Conservation (phyloP, 2,113 vertebrate species). For the Thamnaconus septentrionalis region DNA sequence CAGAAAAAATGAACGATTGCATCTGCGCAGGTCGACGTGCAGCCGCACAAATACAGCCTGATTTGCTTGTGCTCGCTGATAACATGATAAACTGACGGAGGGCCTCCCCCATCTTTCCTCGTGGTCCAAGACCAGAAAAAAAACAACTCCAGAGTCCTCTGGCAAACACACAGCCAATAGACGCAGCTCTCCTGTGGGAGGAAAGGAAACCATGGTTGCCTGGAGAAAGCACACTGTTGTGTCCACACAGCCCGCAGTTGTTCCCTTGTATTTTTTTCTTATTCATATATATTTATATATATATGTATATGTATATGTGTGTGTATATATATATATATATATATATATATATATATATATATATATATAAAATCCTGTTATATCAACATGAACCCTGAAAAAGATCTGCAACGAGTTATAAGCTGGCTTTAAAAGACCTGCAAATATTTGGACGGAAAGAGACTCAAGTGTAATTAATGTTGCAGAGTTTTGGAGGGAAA, state of each 20-base stretch:
- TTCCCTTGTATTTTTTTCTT: slow-evolving; percentile 31
- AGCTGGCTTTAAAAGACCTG: slow-evolving; percentile 27
- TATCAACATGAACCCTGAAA: slow-evolving; percentile 22
- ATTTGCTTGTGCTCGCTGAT: slow-evolving; percentile 32
- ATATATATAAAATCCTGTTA: background rate
- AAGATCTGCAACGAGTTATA: slow-evolving; percentile 12
- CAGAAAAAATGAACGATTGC: slow-evolving; percentile 17
- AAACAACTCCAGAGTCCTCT: slow-evolving; percentile 50
- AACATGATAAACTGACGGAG: slow-evolving; percentile 51
- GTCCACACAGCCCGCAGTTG: slow-evolving; percentile 41
- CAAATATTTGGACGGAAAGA: slow-evolving; percentile 26
- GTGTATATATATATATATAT: no score
- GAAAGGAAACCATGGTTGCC: slow-evolving; percentile 55
- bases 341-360: no score
- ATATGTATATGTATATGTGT: no score
- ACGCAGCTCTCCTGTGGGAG: slow-evolving; percentile 37
- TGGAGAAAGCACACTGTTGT: slow-evolving; percentile 59
- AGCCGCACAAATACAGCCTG: slow-evolving; percentile 18
- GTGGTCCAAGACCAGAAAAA: slow-evolving; percentile 41
- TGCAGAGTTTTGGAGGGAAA: slow-evolving; percentile 13
- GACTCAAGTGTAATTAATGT: slow-evolving; percentile 24
- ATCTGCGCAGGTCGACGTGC: slow-evolving; percentile 17
- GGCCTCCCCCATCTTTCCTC: slow-evolving; percentile 32
- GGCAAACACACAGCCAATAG: slow-evolving; percentile 58
- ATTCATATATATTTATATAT: background rate